Evolutionary conservation across 2,113 vertebrate species (phyloP).

Genomic region (Indri indri): DNA sequence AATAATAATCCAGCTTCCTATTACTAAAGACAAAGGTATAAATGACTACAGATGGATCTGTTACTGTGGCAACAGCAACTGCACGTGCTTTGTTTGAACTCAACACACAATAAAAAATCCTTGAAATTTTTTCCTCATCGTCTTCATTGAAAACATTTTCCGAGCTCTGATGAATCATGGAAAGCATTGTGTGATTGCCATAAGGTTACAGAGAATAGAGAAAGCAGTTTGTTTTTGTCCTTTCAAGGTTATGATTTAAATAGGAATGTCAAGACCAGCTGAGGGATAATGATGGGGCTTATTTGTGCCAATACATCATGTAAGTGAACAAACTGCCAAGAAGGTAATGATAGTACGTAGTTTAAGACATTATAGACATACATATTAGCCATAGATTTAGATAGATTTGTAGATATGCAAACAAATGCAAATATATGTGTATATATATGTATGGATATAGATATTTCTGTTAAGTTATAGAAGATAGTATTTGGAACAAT

Average conservation of each 20-base stretch:
- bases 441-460: background rate
- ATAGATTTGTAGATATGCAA: background rate
- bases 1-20: background rate
- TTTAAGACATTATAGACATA: background rate
- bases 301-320: background rate
- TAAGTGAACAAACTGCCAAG: background rate
- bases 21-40: conserved; percentile 34
- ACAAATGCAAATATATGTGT: background rate
- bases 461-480: background rate
- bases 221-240: conserved; percentile 35
- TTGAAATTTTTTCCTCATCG: conserved; percentile 53
- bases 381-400: background rate
- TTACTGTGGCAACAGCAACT: conserved; percentile 51
- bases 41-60: background rate
- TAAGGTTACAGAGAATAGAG: background rate
- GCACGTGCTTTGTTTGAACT: conserved; percentile 21
- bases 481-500: background rate
- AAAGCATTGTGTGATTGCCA: background rate
- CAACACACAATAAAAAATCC: conserved; percentile 51
- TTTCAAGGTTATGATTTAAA: conserved; percentile 53
- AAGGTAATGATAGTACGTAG: background rate
- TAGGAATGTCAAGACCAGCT: conserved; percentile 1
- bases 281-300: background rate
- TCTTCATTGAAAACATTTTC: conserved; percentile 59
- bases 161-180: background rate